Evolutionary conservation across 2,797 vertebrate species (phyloP), one percentile per base, ranked within the genome.

Genomic region (Syngnathus acus): DNA sequence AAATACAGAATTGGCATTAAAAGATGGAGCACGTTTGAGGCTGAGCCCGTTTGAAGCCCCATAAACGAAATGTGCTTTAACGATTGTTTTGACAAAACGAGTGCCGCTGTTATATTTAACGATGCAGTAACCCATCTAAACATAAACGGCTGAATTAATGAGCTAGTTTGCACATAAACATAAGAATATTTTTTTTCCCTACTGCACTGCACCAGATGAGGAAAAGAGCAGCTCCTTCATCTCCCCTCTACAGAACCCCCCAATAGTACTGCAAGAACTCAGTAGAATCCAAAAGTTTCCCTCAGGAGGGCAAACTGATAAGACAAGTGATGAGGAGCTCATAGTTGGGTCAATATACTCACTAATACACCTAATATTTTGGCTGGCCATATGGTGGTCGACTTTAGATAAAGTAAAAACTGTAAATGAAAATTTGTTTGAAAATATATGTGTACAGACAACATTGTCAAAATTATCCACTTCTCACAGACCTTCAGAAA

Each of bases 71-170:
- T 10, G 9, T 53, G n/a, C 51, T 23, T 53, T 53, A 53, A 53
- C 10, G 54, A 55, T 26, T 55, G 54, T 55, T 55, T 55, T 55
- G 54, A 55, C 54, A 55, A 55, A 55, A 13, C 26, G 32, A 55
- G 54, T 23, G n/a, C 13, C 26, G 10, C 53, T 55, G 5, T 55
- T 55, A 55, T 26, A 55, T 16, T 32, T 55, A 55, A 26, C 23
- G 53, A 32, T 55, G 23, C 54, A 32, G 10, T 55, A 23, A 32
- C 54, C 54, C 54, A 32, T 16, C 26, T 32, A 55, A 32, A 55
- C 54, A 55, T 37, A 53, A 53, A 53, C 5, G 13, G 11, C 11
- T 55, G 23, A 55, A 21, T 32, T 55, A 55, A 32, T 32, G 54
- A 55, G 23, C 54, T 37, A 13, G 6, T 55, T 55, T 55, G 11